Base-by-base conservation (phyloP, 1,140 invertebrate genomes). In the Hyles vespertilio region DNA sequence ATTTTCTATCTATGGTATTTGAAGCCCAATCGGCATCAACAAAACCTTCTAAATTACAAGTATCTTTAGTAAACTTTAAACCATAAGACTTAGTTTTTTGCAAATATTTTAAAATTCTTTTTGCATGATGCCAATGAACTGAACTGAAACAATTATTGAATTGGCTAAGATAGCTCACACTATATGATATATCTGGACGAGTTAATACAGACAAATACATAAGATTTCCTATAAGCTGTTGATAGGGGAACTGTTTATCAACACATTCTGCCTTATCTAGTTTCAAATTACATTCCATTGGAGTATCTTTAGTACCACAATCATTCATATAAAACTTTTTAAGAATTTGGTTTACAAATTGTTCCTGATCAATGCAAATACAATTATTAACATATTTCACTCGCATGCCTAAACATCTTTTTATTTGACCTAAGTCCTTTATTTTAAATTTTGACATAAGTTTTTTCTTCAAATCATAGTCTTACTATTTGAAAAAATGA, bases 151-250 rank as follows among this genome's bases (percentile, higher is more conserved):
- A 10, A 12, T 57, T 58, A 58, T 58, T 52, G 36, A 58, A 58
- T 32, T 58, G 47, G 12, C 47, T 50, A 11, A 58, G 43, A 33
- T 50, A 49, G 50, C 56, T 36, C 4, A 56, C 46, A 9, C 11
- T 12, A 48, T 56, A 56, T 7, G 45, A 56, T n/a, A 56, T 56
- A 48, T 56, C 54, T 47, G 54, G 54, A 6, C 45, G 11, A 3
- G 45, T 56, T 34, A 56, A 61, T n/a, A 81, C 61, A 9, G 76
- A 53, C 8, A 90, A 54, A 69, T 90, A 91, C 69, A 89, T 79
- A 9, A 91, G 63, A 9, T 67, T 61, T n/a, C 63, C 65, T 49
- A 67, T 54, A 3, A 70, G 32, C 10, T 71, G 63, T 40, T 67
- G 64, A 57, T 65, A 72, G 32, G 69, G 64, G 32, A 55, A 65